phyloP scores from a whole-genome alignment of 2,797 vertebrate species.

The Taenioides sp. region DNA sequence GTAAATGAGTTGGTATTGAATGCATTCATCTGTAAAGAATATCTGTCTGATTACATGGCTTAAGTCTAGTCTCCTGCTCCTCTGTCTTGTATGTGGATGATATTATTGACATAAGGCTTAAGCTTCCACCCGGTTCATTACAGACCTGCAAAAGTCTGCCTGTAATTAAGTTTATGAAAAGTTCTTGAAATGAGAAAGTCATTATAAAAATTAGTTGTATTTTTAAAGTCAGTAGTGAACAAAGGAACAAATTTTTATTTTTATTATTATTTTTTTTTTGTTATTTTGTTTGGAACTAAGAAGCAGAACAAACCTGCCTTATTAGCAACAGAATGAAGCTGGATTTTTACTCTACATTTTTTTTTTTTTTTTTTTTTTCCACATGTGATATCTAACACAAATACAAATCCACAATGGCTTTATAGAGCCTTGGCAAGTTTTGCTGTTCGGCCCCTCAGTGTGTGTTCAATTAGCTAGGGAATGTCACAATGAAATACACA shows the following conservation, averaged over 20 bases:
- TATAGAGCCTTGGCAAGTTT: too few species aligned
- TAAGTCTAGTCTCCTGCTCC: not conserved
- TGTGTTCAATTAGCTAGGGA: too few species aligned
- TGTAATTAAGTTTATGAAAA: not conserved
- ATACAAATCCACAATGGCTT: too few species aligned
- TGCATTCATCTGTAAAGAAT: conserved; percentile 6
- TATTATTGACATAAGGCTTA: conserved; percentile 3
- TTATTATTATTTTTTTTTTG: too few species aligned
- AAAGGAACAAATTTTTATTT: not conserved
- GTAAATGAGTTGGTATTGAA: not conserved
- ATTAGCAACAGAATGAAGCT: not conserved
- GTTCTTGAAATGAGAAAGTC: not conserved
- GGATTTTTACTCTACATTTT: not conserved
- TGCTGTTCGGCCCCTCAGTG: too few species aligned
- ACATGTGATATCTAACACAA: too few species aligned
- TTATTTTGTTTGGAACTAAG: not conserved
- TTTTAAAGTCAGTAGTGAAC: not conserved
- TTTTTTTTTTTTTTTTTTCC: too few species aligned
- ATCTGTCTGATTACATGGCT: conserved; percentile 6
- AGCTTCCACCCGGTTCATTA: conserved; percentile 3
- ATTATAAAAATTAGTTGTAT: not conserved
- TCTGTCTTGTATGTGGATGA: not conserved
- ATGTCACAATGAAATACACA: too few species aligned
- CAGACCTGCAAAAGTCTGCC: not conserved
- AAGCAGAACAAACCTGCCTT: not conserved